These are phyloP conservation scores for Microctonus brassicae DNA, from an alignment of 2,888 invertebrate species.

Conservation along the genomic window DNA sequence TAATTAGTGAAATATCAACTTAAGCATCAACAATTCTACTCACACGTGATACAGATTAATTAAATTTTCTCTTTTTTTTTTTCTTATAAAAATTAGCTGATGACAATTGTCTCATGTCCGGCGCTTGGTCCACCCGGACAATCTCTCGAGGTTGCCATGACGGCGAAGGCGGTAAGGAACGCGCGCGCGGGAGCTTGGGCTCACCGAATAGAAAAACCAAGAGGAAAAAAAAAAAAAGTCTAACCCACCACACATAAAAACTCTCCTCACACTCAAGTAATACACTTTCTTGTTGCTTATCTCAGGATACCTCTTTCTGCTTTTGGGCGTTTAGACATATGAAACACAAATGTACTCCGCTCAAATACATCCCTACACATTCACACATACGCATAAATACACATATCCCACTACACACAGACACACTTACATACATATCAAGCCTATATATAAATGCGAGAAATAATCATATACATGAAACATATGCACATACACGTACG, in stretches of 20 bases:
- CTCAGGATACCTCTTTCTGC: neutral
- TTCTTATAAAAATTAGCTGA: conserved; percentile 41
- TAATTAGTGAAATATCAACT: no score
- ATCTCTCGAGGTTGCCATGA: conserved; percentile 61
- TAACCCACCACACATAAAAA: no score
- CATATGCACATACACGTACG: neutral
- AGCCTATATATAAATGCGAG: no score
- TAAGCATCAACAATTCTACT: conserved; percentile 44
- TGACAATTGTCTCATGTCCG: conserved; percentile 49
- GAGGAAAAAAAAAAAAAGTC: no score
- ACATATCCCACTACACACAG: neutral
- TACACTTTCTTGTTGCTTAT: neutral
- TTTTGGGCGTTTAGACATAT: neutral
- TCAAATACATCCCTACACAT: neutral
- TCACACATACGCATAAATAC: neutral
- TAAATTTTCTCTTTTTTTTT: no score
- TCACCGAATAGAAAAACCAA: neutral
- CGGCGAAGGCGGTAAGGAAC: conserved; percentile 48
- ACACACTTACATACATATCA: neutral
- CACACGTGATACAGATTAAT: conserved; percentile 58
- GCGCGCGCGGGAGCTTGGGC: conserved; percentile 39
- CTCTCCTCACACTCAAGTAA: neutral
- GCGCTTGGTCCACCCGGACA: conserved; percentile 51
- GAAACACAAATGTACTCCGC: neutral
- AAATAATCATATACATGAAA: neutral